Percentiles rank a stretch among this genome's conserved stretches.
These are phyloP conservation scores for Melanotaenia trifasciata DNA, from an alignment of 2,797 vertebrate species.

Conservation along the genomic window DNA sequence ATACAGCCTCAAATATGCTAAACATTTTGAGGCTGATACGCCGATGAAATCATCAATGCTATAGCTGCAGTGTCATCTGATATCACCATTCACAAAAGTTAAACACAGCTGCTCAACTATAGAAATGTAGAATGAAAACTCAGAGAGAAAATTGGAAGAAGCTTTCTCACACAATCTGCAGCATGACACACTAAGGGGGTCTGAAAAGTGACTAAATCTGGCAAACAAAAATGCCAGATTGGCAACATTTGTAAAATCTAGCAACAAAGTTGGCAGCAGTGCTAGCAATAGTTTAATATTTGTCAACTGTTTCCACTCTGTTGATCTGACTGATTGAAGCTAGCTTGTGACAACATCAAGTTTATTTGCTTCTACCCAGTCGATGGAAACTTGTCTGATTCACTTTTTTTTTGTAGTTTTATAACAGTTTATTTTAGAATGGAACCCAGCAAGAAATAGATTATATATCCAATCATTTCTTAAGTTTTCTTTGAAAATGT, in stretches of 20 bases:
- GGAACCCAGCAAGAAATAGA: not conserved
- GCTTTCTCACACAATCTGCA: not conserved
- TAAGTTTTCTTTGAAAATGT: slow-evolving; percentile 1
- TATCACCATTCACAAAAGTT: not conserved
- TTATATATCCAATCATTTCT: not conserved
- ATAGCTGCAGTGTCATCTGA: not conserved
- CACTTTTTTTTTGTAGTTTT: not conserved
- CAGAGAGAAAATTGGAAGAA: not conserved
- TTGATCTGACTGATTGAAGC: not conserved
- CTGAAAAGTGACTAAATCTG: not conserved
- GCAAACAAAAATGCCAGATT: not conserved
- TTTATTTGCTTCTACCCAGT: not conserved
- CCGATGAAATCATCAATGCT: not conserved
- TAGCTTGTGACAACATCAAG: not conserved
- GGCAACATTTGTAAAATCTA: not conserved
- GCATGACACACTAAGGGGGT: not conserved
- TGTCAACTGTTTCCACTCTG: not conserved
- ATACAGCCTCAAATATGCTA: not conserved
- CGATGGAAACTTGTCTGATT: not conserved
- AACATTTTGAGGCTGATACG: not conserved
- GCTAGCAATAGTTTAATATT: not conserved
- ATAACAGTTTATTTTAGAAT: not conserved
- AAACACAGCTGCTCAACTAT: not conserved
- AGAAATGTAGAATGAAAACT: not conserved
- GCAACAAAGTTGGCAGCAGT: not conserved